phyloP scores from a whole-genome alignment of 2,888 invertebrate genomes.

The Listrodromus nycthemerus region DNA sequence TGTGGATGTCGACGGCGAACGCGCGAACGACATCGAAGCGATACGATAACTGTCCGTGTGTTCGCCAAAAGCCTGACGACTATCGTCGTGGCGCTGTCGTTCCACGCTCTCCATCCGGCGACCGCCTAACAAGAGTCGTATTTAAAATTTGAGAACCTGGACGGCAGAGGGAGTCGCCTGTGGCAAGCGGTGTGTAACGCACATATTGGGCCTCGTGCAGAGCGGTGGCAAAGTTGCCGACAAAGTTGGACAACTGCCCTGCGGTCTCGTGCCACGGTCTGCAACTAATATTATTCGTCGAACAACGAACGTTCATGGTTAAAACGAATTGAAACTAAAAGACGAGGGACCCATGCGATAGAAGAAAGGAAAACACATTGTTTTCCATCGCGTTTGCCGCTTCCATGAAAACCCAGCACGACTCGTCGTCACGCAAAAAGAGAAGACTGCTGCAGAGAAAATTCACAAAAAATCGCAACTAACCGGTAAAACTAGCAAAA shows the following conservation, averaged over 20 bases:
- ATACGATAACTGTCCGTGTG: slow-evolving; percentile 49
- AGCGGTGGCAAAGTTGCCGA: no score
- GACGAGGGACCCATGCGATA: no score
- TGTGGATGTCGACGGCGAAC: slow-evolving; percentile 1
- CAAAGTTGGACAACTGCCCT: not conserved
- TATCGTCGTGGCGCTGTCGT: slow-evolving; percentile 12
- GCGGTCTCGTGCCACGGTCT: not conserved
- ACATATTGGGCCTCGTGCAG: not conserved
- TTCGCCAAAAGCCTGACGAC: slow-evolving; percentile 58
- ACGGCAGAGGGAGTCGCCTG: not conserved
- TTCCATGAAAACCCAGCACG: no score
- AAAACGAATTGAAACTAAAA: no score
- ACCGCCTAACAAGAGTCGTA: slow-evolving; percentile 46
- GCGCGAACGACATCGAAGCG: slow-evolving; percentile 27
- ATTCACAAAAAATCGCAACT: no score
- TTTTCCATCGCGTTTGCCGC: no score
- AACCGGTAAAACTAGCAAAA: no score
- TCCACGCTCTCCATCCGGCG: not conserved
- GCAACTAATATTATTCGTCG: not conserved
- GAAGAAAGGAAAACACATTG: no score
- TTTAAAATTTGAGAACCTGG: slow-evolving; percentile 45
- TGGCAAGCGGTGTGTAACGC: not conserved
- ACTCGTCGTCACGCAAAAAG: no score
- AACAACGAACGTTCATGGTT: not conserved
- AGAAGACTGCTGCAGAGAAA: no score